Percentiles rank a stretch among this genome's conserved stretches.
These are phyloP conservation scores for Leptoclinus maculatus DNA, from an alignment of 2,797 vertebrate species.

Conservation along the genomic window DNA sequence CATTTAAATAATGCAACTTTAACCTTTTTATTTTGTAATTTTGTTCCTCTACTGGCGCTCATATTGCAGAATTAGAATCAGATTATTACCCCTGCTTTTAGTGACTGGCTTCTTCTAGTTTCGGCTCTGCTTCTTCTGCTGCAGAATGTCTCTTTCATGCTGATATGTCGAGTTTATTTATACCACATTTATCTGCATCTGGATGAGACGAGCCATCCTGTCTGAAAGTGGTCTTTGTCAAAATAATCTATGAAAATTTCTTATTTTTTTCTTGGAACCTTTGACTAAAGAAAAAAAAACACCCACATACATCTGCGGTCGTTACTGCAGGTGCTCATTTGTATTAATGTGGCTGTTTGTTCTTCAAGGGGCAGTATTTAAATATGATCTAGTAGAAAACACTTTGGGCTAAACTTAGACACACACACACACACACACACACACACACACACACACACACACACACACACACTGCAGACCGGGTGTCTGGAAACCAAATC, in stretches of 20 bases:
- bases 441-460: constrained; percentile 12
- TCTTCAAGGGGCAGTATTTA: constrained; percentile 65
- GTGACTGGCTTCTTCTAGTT: neutral
- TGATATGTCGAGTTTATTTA: constrained; percentile 46
- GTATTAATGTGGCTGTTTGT: constrained; percentile 75
- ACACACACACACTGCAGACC: neutral
- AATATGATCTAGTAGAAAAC: constrained; percentile 67
- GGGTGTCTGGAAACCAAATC: neutral
- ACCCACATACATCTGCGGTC: constrained; percentile 80
- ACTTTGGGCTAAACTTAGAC: constrained; percentile 15
- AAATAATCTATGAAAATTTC: constrained; percentile 80
- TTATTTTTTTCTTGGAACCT: constrained; percentile 72
- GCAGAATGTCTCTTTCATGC: neutral
- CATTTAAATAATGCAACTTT: neutral
- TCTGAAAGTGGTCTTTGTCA: constrained; percentile 74
- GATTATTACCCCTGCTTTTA: neutral
- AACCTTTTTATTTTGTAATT: neutral
- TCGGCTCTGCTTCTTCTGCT: constrained; percentile 1
- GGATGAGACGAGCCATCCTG: constrained; percentile 62
- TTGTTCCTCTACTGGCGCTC: neutral
- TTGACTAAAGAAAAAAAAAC: constrained; percentile 69
- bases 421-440: neutral
- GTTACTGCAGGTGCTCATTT: constrained; percentile 86
- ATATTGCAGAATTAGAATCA: neutral
- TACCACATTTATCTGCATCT: constrained; percentile 57